A percentile compares a stretch with the other conserved stretches of the same genome.
These are phyloP conservation scores for Helobdella robusta DNA, from an alignment of 2,888 invertebrate genomes.

Conservation along the genomic window DNA sequence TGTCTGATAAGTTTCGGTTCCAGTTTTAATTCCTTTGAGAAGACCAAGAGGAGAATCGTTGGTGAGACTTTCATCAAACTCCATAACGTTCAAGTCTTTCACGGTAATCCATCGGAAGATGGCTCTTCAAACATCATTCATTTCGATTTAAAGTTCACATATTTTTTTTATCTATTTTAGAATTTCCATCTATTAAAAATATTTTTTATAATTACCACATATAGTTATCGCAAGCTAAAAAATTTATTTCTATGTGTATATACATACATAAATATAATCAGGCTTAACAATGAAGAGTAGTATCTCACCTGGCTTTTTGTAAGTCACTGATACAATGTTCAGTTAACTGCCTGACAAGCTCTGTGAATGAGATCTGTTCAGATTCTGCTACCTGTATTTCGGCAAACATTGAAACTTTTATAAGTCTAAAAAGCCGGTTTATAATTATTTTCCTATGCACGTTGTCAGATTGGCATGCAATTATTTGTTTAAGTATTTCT, in stretches of 20 bases:
- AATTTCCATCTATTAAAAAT: too few species aligned
- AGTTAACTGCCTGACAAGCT: constrained; percentile 46
- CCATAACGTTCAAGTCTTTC: constrained; percentile 49
- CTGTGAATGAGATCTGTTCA: constrained; percentile 48
- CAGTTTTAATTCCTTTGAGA: constrained; percentile 48
- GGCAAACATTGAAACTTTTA: not conserved
- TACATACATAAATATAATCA: too few species aligned
- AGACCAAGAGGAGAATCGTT: constrained; percentile 46
- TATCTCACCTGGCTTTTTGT: constrained; percentile 48
- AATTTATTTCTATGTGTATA: too few species aligned
- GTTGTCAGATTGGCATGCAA: too few species aligned
- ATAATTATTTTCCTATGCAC: too few species aligned
- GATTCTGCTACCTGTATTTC: constrained; percentile 45
- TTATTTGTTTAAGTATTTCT: too few species aligned
- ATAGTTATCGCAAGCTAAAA: too few species aligned
- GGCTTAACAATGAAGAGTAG: too few species aligned
- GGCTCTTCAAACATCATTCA: constrained; percentile 41
- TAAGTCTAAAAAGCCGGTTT: not conserved
- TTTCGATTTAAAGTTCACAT: too few species aligned
- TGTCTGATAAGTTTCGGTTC: constrained; percentile 50
- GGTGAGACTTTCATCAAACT: constrained; percentile 54
- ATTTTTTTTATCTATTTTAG: too few species aligned
- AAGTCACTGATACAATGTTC: constrained; percentile 44
- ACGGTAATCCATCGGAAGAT: constrained; percentile 50
- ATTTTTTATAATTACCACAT: too few species aligned